Conservation (phyloP, 2,113 vertebrate species). For the Paracanthobrama guichenoti region DNA sequence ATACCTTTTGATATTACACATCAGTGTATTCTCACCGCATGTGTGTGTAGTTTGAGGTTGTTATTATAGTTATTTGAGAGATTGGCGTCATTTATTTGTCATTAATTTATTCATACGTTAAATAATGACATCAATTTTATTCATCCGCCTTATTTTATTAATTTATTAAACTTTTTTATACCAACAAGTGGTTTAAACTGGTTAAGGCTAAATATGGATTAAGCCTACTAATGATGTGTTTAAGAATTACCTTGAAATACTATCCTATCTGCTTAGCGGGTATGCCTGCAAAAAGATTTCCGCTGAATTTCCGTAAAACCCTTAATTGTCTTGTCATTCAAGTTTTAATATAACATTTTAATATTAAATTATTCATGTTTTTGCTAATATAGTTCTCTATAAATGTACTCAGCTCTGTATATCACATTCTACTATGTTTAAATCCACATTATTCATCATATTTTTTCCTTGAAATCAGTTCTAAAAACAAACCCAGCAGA, state of each 20-base stretch:
- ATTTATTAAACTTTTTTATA: neutral
- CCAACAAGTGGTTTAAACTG: neutral
- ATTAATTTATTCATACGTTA: neutral
- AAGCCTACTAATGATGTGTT: neutral
- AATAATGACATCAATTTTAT: neutral
- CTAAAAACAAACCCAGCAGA: neutral
- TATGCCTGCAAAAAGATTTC: neutral
- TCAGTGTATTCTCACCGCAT: neutral
- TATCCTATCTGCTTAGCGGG: neutral
- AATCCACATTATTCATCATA: neutral
- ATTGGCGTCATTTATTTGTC: neutral
- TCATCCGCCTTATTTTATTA: too few relatives aligned
- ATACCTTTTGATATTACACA: constrained; percentile 16
- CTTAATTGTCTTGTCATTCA: neutral
- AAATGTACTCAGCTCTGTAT: neutral
- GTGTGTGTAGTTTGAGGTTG: neutral
- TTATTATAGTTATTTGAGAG: neutral
- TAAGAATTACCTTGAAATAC: neutral
- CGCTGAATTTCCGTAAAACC: neutral
- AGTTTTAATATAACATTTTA: neutral
- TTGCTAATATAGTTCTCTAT: neutral
- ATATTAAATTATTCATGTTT: neutral
- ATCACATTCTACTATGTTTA: neutral
- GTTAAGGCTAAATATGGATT: too few relatives aligned
- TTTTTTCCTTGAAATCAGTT: neutral